These are phyloP conservation scores for Ochropleura plecta DNA, from an alignment of 2,888 invertebrate species.

Conservation along the genomic window DNA sequence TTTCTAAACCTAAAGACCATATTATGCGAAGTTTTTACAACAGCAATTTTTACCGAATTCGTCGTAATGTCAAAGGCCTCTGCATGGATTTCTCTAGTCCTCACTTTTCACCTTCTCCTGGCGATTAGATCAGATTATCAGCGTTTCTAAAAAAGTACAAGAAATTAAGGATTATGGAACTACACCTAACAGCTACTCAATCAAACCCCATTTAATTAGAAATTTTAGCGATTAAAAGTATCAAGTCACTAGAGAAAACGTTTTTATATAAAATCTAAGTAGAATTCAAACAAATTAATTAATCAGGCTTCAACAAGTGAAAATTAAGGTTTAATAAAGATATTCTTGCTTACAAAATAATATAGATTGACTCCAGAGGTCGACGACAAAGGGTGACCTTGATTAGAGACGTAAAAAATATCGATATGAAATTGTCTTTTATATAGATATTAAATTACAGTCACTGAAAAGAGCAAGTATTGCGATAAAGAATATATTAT, in stretches of 20 bases:
- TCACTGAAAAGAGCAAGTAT: conserved; percentile 32
- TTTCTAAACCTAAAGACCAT: no score
- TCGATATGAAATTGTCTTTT: conserved; percentile 45
- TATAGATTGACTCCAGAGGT: conserved; percentile 42
- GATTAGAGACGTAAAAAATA: conserved; percentile 44
- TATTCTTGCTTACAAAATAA: conserved; percentile 44
- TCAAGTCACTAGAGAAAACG: background rate
- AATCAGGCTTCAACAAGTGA: conserved; percentile 38
- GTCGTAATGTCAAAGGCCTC: no score
- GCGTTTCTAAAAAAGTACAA: background rate
- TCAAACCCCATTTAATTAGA: background rate
- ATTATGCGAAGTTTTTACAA: no score
- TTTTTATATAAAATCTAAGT: conserved; percentile 17
- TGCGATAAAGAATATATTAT: conserved; percentile 22
- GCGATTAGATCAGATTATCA: background rate
- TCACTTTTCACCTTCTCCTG: background rate
- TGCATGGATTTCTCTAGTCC: background rate
- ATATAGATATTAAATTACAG: conserved; percentile 45
- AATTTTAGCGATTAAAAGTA: background rate
- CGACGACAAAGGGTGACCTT: conserved; percentile 53
- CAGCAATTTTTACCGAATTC: no score
- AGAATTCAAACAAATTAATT: conserved; percentile 38
- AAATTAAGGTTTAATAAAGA: conserved; percentile 28
- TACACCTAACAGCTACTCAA: background rate
- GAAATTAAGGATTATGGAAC: background rate